Base-by-base conservation (phyloP, 92 coral and sea anemone genomes). In the Metridium senile region DNA sequence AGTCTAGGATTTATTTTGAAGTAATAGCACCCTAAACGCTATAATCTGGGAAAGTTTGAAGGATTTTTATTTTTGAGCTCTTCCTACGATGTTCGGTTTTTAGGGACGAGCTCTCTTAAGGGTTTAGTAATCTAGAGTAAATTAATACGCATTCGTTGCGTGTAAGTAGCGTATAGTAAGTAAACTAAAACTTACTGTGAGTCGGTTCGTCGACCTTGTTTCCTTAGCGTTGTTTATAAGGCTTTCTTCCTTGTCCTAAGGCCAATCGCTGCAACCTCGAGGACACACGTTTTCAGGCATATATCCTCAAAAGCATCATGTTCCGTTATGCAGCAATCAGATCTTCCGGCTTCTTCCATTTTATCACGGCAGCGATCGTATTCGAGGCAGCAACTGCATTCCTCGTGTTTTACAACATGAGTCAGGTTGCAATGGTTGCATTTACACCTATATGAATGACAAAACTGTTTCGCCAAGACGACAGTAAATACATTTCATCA, bases 241-340 rank as follows among this genome's bases (percentile, higher is more conserved):
- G 18, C 20, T 28, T 25, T 64, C 17, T 64, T 64, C 20, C 70
- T 64, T 64, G 85, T 85, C 66, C 45, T 85, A 0, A 73, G 71
- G 23, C 82, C 58, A 28, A 85, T 35, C 26, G 78, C 78, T 20
- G 90, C 82, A 26, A 75, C 74, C 28, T 86, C 78, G 54, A 86
- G 62, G 26, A 86, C 86, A 66, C 81, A 74, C 30, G 69, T 86
- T 68, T 68, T 70, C 16, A 86, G 74, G 56, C 86, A 81, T 68
- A 86, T 74, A 56, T 74, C 45, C 16, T 71, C 62, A 63, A 86
- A 86, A 57, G 77, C 86, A 0, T 63, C 76, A 43, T 86, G 90
- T 25, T n/a, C 30, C 11, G 86, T 81, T 4, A 81, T 81, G 47
- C 90, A 86, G n/a, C 26, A 23, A 19, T 9, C 58, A 9, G 26